Conservation (phyloP, 2,888 invertebrate species). For the Clepsis dumicolana region DNA sequence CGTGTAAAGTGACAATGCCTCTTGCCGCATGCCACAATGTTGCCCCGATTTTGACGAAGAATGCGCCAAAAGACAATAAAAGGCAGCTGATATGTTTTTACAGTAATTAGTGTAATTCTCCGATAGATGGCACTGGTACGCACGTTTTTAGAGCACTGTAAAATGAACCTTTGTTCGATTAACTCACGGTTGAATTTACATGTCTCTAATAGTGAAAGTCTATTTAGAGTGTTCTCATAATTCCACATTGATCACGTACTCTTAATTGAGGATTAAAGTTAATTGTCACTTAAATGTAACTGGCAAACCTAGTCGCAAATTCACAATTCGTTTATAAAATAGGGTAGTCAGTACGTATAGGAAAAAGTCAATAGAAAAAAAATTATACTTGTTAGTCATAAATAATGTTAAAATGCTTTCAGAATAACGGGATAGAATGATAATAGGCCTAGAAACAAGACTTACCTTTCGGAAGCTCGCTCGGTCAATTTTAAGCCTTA, state of each 20-base stretch:
- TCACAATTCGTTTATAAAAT: not conserved
- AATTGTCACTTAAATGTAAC: not conserved
- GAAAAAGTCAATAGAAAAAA: not conserved
- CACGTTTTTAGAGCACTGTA: not conserved
- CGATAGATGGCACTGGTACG: not conserved
- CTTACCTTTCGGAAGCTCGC: not conserved
- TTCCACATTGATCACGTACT: not conserved
- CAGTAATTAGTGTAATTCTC: not conserved
- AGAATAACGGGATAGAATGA: conserved; percentile 1
- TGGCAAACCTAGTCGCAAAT: not conserved
- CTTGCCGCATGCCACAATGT: not conserved
- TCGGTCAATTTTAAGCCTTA: not conserved
- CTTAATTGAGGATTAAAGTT: not conserved
- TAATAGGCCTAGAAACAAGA: not conserved
- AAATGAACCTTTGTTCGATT: not conserved
- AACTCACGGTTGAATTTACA: not conserved
- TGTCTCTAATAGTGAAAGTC: not conserved
- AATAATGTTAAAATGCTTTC: conserved; percentile 2
- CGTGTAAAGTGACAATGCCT: not conserved
- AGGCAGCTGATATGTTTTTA: not conserved
- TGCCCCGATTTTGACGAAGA: not conserved
- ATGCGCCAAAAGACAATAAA: conserved; percentile 11
- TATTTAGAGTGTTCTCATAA: not conserved
- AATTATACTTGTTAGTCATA: not conserved
- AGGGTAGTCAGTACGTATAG: conserved; percentile 3